Evolutionary conservation across 2,888 invertebrate species (phyloP), one percentile per base, ranked within the genome.

Genomic region (Acrobasis suavella): DNA sequence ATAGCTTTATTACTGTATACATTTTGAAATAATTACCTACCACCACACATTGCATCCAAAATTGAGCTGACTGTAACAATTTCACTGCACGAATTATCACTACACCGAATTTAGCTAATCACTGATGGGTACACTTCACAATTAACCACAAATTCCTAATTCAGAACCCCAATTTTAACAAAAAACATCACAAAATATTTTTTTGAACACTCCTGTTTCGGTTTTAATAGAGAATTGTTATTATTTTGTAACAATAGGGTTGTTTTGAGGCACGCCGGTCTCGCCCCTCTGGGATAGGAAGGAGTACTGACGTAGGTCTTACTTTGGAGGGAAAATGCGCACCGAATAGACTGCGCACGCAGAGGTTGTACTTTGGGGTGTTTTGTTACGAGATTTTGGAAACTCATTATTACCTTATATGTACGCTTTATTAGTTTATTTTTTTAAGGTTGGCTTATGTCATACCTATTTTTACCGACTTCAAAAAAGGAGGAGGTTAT

Each of bases 251-350:
- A 78, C 74, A 78, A 75, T 70, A 74, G 72, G 64, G 12, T 39
- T n/a, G 17, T 52, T 62, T 65, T 69, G 67, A 67, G 60, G 16
- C 50, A 73, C 80, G 81, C 78, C 81, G 78, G 71, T 60, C 75
- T 73, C 72, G 64, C 62, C 67, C 75, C 80, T 78, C 75, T 81
- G 78, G 67, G 65, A 56, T 59, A 14, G 73, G 67, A 80, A 78
- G 82, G 81, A 82, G 80, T 70, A 89, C 89, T 89, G 86, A 83
- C 87, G 87, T 88, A 86, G 81, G 72, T 65, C 64, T 67, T 68
- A 70, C 9, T 71, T 77, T 78, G 76, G 77, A 73, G 74, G 76
- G 74, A 77, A 76, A 73, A 73, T 83, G 86, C 86, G 85, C 85
- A 83, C 68, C 65, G 64, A 63, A 63, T 64, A 9, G 12, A 8